Percentiles rank a stretch among this genome's conserved stretches.
These are phyloP conservation scores for Hippocampus abdominalis DNA, from an alignment of 2,113 vertebrate species.

Conservation along the genomic window DNA sequence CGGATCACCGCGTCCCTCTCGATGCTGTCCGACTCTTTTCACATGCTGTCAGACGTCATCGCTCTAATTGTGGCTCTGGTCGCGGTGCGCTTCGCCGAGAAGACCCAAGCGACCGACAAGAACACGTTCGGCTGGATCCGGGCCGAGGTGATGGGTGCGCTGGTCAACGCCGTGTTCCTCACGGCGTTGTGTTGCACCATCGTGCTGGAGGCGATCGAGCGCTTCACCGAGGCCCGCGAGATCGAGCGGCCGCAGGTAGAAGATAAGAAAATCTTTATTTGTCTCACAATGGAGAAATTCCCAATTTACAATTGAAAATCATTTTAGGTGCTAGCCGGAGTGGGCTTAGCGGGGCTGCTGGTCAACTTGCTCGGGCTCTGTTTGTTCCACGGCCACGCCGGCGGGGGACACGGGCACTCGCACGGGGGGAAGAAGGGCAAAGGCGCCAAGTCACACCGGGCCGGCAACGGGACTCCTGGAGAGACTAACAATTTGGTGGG, in stretches of 20 bases:
- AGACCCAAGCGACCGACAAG: conserved; percentile 89
- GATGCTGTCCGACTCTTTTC: conserved; percentile 98
- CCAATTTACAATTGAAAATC: no score
- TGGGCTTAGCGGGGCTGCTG: conserved; percentile 86
- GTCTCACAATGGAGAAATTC: no score
- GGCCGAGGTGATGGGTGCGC: conserved; percentile 97
- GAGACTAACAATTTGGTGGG: conserved; percentile 92
- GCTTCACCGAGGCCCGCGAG: conserved; percentile 89
- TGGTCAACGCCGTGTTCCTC: conserved; percentile 96
- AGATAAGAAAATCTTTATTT: no score
- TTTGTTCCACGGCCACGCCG: conserved; percentile 88
- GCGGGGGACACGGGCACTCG: conserved; percentile 81
- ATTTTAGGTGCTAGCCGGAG: conserved; percentile 74
- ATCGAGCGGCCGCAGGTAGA: conserved; percentile 78
- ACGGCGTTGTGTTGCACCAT: conserved; percentile 97
- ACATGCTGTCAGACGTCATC: conserved; percentile 97
- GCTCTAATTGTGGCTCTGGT: conserved; percentile 92
- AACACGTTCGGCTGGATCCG: conserved; percentile 99
- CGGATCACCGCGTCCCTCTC: conserved; percentile 87
- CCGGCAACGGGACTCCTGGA: conserved; percentile 61
- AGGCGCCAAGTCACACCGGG: conserved; percentile 48
- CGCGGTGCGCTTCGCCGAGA: conserved; percentile 91
- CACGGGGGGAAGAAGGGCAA: conserved; percentile 72
- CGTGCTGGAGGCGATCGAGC: conserved; percentile 90
- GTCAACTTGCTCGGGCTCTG: conserved; percentile 93